phyloP scores from a whole-genome alignment of 2,797 vertebrate species.

The Lemur catta region DNA sequence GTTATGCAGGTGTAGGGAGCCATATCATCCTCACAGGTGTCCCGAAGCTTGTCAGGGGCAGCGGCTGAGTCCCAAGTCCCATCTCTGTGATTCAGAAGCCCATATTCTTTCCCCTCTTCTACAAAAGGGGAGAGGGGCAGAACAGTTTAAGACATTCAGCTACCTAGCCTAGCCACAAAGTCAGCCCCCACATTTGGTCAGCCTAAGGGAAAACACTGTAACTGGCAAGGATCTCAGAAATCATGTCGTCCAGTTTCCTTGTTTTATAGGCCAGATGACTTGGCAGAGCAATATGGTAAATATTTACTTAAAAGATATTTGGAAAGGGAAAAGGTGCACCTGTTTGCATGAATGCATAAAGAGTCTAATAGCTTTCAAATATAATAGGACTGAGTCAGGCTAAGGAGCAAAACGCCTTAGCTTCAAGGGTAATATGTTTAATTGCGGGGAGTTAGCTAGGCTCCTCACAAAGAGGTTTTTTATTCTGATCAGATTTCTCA shows the following conservation, averaged over 20 bases:
- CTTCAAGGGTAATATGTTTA: not conserved
- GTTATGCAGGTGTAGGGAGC: not conserved
- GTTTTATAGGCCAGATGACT: not conserved
- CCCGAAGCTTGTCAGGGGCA: not conserved
- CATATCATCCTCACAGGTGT: not conserved
- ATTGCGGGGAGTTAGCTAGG: no score
- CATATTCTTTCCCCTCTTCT: not conserved
- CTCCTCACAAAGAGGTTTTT: no score
- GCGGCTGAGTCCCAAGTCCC: not conserved
- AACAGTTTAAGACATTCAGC: not conserved
- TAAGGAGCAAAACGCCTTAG: not conserved
- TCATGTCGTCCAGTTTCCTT: not conserved
- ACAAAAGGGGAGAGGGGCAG: accelerated
- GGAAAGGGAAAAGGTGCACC: not conserved
- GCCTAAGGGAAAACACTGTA: not conserved
- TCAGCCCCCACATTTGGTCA: not conserved
- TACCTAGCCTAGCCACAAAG: not conserved
- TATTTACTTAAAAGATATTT: conserved; percentile 8
- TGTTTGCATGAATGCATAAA: not conserved
- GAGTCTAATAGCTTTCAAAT: not conserved
- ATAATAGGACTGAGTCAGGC: not conserved
- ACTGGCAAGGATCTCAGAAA: not conserved
- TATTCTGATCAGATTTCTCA: no score
- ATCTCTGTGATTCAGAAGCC: not conserved
- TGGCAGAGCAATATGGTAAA: not conserved